Evolutionary conservation across 2,797 vertebrate genomes (phyloP), one percentile per base, ranked within the genome.

Genomic region (Cyprinella venusta): DNA sequence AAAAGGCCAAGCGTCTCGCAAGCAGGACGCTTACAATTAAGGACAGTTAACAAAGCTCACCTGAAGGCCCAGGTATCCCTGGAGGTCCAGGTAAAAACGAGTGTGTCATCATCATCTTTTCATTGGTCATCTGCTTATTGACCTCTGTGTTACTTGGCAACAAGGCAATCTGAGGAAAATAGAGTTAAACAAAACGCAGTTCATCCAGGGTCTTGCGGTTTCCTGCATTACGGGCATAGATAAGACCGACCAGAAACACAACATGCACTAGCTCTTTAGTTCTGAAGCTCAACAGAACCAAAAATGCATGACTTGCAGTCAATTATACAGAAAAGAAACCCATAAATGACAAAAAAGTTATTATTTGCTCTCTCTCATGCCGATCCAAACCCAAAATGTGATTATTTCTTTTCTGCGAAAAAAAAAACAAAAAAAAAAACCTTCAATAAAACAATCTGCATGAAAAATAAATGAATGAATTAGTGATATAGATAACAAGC

Each of bases 1-100:
- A 61, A 59, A 26, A 15, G 12, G 0, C 4, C 0, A 13, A 26
- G n/a, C 10, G 7, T 61, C n/a, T 2, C 1, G 24, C 30, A 19
- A 21, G n/a, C 5, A 24, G 2, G n/a, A 26, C 12, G 0, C 5
- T 26, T 13, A 26, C 24, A 30, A 13, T 61, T 26, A 63, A 63
- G 59, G 6, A 1, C 12, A 15, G 56, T 30, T 63, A 26, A 63
- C 56, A 54, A 74, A 65, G 87, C 90, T 95, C 92, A 99, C 98
- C 98, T 85, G 96, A 94, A 77, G 95, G 95, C 40, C 98, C 98
- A 33, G 97, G 96, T 76, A 95, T 94, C 77, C 98, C 98, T 16
- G 95, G 95, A 50, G 97, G 96, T 6, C 97, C 97, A n/a, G 96
- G 94, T 59, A 96, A 91, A 86, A 96, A 97, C 38, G 96, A 79